phyloP scores from a whole-genome alignment of 2,797 vertebrate species.

The Synaphobranchus kaupii region DNA sequence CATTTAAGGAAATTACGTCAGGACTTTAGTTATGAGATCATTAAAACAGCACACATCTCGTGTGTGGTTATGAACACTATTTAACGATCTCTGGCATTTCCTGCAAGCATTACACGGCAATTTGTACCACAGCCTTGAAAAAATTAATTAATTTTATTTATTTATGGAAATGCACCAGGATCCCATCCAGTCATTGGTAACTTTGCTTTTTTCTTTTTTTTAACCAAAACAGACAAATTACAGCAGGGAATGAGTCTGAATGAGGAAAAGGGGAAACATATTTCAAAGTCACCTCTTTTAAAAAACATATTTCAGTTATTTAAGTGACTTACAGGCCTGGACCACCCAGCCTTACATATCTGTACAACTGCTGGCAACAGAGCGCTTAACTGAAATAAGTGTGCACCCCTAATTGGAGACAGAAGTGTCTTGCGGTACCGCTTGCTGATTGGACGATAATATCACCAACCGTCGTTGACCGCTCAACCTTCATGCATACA shows the following conservation, averaged over 20 bases:
- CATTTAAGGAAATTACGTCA: background rate
- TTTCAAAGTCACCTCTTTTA: background rate
- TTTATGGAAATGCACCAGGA: slow-evolving; percentile 5
- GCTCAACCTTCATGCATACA: background rate
- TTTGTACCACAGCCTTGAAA: background rate
- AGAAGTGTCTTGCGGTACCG: background rate
- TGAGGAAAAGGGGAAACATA: background rate
- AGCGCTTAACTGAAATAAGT: background rate
- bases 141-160: too few relatives aligned
- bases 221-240: background rate
- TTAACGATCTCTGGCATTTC: background rate
- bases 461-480: background rate
- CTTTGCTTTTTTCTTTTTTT: background rate
- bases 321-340: background rate
- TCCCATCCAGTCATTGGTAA: background rate
- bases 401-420: background rate
- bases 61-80: background rate
- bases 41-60: background rate
- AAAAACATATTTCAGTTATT: background rate
- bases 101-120: background rate
- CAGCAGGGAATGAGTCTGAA: background rate
- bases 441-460: background rate
- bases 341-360: background rate
- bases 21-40: background rate
- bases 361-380: background rate